These are phyloP conservation scores for Nesoenas mayeri DNA, from an alignment of 2,113 vertebrate species.

Conservation along the genomic window DNA sequence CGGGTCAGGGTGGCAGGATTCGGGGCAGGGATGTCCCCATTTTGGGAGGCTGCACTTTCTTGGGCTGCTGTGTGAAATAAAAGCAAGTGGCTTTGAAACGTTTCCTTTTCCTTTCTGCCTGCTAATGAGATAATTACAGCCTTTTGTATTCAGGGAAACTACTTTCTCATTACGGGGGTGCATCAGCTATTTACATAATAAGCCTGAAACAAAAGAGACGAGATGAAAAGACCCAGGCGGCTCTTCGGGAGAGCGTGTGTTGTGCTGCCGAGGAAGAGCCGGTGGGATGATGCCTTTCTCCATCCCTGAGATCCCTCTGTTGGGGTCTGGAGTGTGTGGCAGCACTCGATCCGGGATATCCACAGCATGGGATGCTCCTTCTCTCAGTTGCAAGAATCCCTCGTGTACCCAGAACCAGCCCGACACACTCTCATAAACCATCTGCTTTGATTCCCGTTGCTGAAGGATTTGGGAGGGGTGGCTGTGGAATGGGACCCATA, in stretches of 20 bases:
- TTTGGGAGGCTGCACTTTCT: neutral
- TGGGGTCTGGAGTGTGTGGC: neutral
- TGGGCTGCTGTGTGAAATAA: constrained; percentile 1
- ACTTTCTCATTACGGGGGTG: constrained; percentile 54
- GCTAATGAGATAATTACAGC: constrained; percentile 71
- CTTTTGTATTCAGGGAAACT: constrained; percentile 64
- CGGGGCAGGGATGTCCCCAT: neutral
- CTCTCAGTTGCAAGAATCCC: neutral
- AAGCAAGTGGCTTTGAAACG: neutral
- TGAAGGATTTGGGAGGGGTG: neutral
- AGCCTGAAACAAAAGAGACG: constrained; percentile 46
- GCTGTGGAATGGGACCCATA: accelerated
- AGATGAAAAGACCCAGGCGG: constrained; percentile 42
- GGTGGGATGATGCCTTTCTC: neutral
- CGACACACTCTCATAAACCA: accelerated
- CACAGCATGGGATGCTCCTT: neutral
- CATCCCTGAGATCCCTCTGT: neutral
- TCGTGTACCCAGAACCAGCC: neutral
- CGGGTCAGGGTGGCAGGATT: neutral
- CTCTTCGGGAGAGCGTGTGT: neutral
- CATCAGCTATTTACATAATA: constrained; percentile 55
- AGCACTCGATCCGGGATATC: neutral
- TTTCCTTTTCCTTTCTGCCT: constrained; percentile 36
- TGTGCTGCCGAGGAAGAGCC: neutral
- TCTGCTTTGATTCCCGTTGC: accelerated